Conservation (phyloP, 2,888 invertebrate species). For the Clitarchus hookeri region DNA sequence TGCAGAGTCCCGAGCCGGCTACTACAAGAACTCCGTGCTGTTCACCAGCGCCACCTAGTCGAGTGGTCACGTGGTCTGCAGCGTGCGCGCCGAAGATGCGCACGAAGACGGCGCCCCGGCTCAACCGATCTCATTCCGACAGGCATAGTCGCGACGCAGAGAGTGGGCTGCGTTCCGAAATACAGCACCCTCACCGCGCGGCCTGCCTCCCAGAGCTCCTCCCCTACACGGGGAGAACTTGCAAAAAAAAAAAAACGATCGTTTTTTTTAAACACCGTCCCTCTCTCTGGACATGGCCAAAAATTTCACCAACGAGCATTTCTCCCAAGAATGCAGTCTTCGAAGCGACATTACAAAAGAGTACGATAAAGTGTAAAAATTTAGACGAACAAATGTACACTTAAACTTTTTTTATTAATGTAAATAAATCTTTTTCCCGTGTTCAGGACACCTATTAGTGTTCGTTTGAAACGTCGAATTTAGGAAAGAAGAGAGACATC, state of each 20-base stretch:
- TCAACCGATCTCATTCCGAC: slow-evolving; percentile 32
- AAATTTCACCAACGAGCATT: background rate
- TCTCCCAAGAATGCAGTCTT: background rate
- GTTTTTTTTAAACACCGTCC: background rate
- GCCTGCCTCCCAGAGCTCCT: background rate
- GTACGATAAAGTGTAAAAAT: background rate
- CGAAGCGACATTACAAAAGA: background rate
- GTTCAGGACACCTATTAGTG: background rate
- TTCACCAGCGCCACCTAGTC: slow-evolving; percentile 71
- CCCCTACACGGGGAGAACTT: background rate
- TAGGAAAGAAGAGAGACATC: background rate
- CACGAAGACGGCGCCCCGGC: background rate
- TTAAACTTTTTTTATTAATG: background rate
- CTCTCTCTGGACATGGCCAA: background rate
- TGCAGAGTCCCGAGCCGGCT: slow-evolving; percentile 62
- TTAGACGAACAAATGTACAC: background rate
- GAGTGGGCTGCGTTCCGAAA: background rate
- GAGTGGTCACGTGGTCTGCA: slow-evolving; percentile 1
- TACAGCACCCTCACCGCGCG: background rate
- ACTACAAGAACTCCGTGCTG: slow-evolving; percentile 88
- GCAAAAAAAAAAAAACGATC: background rate
- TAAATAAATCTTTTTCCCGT: background rate
- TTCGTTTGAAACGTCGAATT: background rate
- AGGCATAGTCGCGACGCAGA: background rate
- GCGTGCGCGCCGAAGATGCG: background rate